phyloP scores from a whole-genome alignment of 1,140 invertebrate species.

The Drosophila miranda region DNA sequence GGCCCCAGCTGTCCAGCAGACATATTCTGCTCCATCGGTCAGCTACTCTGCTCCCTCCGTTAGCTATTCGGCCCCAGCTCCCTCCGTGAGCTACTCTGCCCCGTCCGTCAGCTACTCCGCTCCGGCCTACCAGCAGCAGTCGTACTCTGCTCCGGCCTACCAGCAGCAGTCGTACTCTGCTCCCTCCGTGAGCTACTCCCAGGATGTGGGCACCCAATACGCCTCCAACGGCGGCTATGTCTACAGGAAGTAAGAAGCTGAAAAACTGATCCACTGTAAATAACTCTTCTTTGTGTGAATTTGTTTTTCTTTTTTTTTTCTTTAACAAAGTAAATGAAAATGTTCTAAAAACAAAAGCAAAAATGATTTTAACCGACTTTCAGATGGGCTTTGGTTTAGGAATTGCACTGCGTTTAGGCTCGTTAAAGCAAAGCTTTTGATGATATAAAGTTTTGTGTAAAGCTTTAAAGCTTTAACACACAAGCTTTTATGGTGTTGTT shows the following conservation, averaged over 20 bases:
- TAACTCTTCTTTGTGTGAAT: constrained; percentile 23
- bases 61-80: constrained; percentile 45
- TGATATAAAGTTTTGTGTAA: too few relatives aligned
- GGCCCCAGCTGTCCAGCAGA: constrained; percentile 44
- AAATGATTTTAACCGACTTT: not conserved
- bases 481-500: too few relatives aligned
- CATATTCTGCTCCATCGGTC: constrained; percentile 21
- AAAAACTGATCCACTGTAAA: constrained; percentile 48
- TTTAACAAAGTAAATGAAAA: constrained; percentile 19
- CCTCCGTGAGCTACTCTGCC: constrained; percentile 21
- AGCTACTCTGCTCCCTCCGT: constrained; percentile 35
- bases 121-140: constrained; percentile 24
- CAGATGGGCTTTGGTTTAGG: too few relatives aligned
- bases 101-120: constrained; percentile 37
- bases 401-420: too few relatives aligned
- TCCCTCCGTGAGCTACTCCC: constrained; percentile 49
- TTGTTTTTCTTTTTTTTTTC: constrained; percentile 43
- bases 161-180: constrained; percentile 46
- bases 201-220: constrained; percentile 75
- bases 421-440: not conserved
- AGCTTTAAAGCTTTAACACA: too few relatives aligned
- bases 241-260: constrained; percentile 71
- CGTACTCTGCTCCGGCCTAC: constrained; percentile 24
- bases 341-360: not conserved
- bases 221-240: constrained; percentile 78